These are phyloP conservation scores for Allacma fusca DNA, from an alignment of 2,888 invertebrate species.

Conservation along the genomic window DNA sequence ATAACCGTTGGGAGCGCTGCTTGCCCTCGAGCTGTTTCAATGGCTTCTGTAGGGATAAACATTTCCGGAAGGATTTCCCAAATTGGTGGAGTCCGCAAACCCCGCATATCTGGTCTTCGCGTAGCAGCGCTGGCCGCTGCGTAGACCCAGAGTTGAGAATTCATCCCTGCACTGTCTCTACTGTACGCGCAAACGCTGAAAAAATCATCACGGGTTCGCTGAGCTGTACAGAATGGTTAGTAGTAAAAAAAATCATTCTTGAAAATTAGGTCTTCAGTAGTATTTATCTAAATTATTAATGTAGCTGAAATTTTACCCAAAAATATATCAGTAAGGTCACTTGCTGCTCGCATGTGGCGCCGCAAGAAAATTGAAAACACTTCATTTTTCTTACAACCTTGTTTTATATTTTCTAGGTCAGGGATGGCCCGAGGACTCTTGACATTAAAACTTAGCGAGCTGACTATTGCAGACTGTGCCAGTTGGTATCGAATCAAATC, in stretches of 20 bases:
- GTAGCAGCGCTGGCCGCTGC: conserved; percentile 77
- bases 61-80: conserved; percentile 83
- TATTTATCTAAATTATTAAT: no score
- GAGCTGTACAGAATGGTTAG: neutral
- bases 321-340: conserved; percentile 45
- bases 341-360: conserved; percentile 48
- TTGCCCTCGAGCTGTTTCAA: conserved; percentile 40
- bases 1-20: conserved; percentile 48
- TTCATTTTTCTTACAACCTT: conserved; percentile 47
- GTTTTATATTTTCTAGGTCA: conserved; percentile 41
- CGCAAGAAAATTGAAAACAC: conserved; percentile 56
- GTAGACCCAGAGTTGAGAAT: conserved; percentile 72
- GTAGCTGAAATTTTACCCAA: conserved; percentile 47
- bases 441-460: neutral
- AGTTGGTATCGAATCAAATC: no score
- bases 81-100: conserved; percentile 76
- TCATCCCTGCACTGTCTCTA: conserved; percentile 52
- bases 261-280: no score
- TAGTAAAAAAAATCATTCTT: no score
- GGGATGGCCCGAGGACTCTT: conserved; percentile 30
- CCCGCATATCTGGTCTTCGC: conserved; percentile 75
- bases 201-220: conserved; percentile 36
- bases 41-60: conserved; percentile 68
- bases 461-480: no score
- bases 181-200: conserved; percentile 49